Base-by-base conservation (phyloP, 2,888 invertebrate species). In the Monoplex corrugatus region DNA sequence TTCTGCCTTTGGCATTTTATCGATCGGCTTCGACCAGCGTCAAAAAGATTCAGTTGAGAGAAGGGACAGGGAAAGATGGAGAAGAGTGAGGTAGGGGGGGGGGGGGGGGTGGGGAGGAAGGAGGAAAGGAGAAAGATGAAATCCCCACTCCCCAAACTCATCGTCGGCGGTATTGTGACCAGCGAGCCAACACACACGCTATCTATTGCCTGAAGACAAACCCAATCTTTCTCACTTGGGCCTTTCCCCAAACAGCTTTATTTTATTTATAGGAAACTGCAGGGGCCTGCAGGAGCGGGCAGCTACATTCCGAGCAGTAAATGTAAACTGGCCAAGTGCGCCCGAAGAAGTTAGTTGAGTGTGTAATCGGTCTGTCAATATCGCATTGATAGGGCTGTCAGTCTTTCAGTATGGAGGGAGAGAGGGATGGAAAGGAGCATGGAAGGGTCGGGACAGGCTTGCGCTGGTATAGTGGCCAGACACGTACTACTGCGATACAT, bases 361-460 rank as follows among this genome's bases (percentile, higher is more conserved):
- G 87, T 87, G 80, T 80, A 87, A 87, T 87, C 87, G 80, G 78
- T 87, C 45, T 87, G 87, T 87, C 80, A 87, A 87, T 87, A 87
- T 35, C 32, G 87, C 78, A 86, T 86, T 85, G 85, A 68, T 86
- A 68, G 68, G 86, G 68, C 38, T 86, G 86, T 86, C 85, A 32
- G 68, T 40, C 43, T 23, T 40, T 38, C 2, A 2, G 13, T 35
- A 28, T 35, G n/a, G 16, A 68, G n/a, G 44, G 82, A 28, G 38
- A 35, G n/a, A n/a, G n/a, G n/a, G n/a, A n/a, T n/a, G n/a, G n/a
- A n/a, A n/a, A n/a, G n/a, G n/a, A n/a, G n/a, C n/a, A n/a, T n/a
- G n/a, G n/a, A n/a, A n/a, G n/a, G n/a, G n/a, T n/a, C n/a, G n/a
- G n/a, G n/a, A n/a, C n/a, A n/a, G n/a, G n/a, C n/a, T n/a, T n/a